A percentile compares a stretch with the other conserved stretches of the same genome.
Evolutionary conservation across 2,797 vertebrate species (phyloP).

Genomic region (Sebastolobus alascanus): DNA sequence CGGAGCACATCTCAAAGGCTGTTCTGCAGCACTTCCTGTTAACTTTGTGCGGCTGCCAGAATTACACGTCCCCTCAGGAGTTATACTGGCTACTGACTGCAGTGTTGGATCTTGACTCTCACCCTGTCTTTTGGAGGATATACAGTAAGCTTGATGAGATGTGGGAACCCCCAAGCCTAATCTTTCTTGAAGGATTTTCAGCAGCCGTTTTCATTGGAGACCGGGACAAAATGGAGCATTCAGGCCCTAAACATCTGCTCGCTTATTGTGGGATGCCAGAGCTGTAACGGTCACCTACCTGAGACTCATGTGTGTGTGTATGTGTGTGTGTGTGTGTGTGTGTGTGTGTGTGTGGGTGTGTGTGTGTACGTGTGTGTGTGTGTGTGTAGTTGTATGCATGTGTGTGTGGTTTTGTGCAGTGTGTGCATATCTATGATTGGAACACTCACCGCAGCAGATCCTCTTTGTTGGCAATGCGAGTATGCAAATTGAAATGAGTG

Average conservation of each 20-base stretch:
- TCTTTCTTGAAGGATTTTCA: constrained; percentile 70
- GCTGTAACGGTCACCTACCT: constrained; percentile 57
- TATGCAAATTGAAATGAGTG: constrained; percentile 60
- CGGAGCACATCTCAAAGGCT: background rate
- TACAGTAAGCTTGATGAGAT: constrained; percentile 70
- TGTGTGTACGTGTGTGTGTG: constrained; percentile 6
- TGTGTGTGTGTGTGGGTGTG: constrained; percentile 11
- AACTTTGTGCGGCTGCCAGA: constrained; percentile 41
- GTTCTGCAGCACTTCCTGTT: constrained; percentile 24
- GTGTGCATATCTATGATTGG: constrained; percentile 18
- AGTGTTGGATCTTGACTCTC: constrained; percentile 50
- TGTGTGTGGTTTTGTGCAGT: background rate
- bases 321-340: constrained; percentile 8
- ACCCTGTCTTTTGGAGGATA: constrained; percentile 56
- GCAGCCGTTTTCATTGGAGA: constrained; percentile 67
- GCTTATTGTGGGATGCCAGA: constrained; percentile 54
- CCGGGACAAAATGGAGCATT: constrained; percentile 62
- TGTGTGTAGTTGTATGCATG: background rate
- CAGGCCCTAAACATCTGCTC: constrained; percentile 80
- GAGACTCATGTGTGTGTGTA: constrained; percentile 18
- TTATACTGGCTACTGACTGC: constrained; percentile 29
- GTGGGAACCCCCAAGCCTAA: constrained; percentile 73
- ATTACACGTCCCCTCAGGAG: constrained; percentile 47
- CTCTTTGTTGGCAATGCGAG: constrained; percentile 39
- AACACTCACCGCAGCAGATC: constrained; percentile 41